phyloP scores from a whole-genome alignment of 2,797 vertebrate genomes.

The Tokudaia tokunoshimensis region DNA sequence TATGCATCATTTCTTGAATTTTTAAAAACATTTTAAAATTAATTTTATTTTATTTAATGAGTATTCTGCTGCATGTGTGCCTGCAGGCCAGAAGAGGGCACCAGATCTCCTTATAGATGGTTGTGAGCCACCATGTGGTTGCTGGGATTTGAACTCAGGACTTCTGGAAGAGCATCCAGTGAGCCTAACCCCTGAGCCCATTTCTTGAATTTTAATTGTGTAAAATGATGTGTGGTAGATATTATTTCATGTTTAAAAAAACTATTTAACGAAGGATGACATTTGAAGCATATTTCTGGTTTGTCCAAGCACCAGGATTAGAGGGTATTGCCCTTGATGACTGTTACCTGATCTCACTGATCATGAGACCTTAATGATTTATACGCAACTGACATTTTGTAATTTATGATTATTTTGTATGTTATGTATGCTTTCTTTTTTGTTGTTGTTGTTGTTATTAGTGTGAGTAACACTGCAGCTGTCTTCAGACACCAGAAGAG shows the following conservation, averaged over 20 bases:
- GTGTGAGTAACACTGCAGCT: too few species aligned
- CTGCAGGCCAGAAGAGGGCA: too few species aligned
- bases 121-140: too few species aligned
- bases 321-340: background rate
- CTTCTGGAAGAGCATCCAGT: too few species aligned
- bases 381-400: background rate
- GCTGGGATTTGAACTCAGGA: too few species aligned
- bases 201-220: slow-evolving; percentile 50
- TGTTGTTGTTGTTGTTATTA: too few species aligned
- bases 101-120: too few species aligned
- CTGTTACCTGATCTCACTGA: background rate
- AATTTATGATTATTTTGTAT: background rate
- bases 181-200: background rate
- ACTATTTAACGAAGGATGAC: background rate
- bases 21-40: background rate
- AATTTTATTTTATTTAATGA: too few species aligned
- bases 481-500: too few species aligned
- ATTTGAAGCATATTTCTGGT: background rate
- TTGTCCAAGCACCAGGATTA: slow-evolving; percentile 6
- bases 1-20: slow-evolving; percentile 46
- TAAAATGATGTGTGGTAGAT: background rate
- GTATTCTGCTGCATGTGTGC: too few species aligned
- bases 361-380: background rate
- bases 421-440: too few species aligned
- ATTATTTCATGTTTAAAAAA: background rate